Percentiles rank a stretch among this genome's conserved stretches.
Evolutionary conservation across 2,797 vertebrate genomes (phyloP).

Genomic region (Serranus cabrilla): DNA sequence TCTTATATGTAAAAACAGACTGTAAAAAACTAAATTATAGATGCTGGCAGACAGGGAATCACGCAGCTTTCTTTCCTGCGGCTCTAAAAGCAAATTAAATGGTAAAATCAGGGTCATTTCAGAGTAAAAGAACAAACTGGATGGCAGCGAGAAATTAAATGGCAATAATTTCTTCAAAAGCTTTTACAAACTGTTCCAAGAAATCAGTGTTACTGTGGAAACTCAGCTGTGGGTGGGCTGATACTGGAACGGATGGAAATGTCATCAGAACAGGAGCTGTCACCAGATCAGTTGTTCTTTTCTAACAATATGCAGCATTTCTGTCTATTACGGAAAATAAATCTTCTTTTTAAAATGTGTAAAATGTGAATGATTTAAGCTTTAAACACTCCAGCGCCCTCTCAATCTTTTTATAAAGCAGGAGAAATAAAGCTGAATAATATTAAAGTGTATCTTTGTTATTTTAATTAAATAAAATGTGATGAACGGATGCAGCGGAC

Average conservation of each 20-base stretch:
- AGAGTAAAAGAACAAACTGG: slow-evolving; percentile 8
- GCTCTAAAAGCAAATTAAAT: slow-evolving; percentile 6
- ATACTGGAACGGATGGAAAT: slow-evolving; percentile 43
- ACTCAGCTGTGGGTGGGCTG: slow-evolving; percentile 41
- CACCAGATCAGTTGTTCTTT: slow-evolving; percentile 6
- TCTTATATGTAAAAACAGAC: no score
- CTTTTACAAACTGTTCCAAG: slow-evolving; percentile 41
- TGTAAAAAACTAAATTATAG: no score
- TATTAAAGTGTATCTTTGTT: not conserved
- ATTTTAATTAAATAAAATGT: slow-evolving; percentile 15
- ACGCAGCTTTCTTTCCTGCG: not conserved
- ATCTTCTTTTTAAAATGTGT: not conserved
- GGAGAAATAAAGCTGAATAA: not conserved
- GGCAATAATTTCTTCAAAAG: slow-evolving; percentile 31
- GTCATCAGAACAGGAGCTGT: slow-evolving; percentile 18
- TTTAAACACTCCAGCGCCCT: not conserved
- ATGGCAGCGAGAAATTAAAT: slow-evolving; percentile 19
- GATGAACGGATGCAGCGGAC: not conserved
- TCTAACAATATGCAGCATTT: not conserved
- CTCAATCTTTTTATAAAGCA: not conserved
- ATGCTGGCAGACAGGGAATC: not conserved
- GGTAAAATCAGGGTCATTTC: slow-evolving; percentile 8
- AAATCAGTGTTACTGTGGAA: slow-evolving; percentile 62
- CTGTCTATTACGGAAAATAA: not conserved
- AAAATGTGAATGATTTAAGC: not conserved